Conservation (phyloP, 2,113 vertebrate genomes). For the Hirundichthys speculiger region DNA sequence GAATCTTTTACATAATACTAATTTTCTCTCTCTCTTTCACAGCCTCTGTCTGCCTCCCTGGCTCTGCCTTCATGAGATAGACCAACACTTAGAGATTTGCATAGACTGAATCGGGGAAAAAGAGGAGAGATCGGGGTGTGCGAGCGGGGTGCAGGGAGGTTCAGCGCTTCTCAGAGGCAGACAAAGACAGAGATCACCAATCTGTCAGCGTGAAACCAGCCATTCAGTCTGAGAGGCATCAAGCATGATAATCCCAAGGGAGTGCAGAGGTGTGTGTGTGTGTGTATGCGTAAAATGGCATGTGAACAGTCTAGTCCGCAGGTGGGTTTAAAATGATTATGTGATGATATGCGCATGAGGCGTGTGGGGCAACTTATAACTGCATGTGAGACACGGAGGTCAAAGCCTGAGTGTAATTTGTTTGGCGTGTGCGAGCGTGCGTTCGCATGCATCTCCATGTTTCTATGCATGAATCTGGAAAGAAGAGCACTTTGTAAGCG, state of each 20-base stretch:
- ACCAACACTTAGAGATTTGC: conserved; percentile 55
- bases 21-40: conserved; percentile 35
- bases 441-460: neutral
- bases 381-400: conserved; percentile 21
- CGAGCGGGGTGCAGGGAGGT: conserved; percentile 36
- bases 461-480: conserved; percentile 23
- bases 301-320: conserved; percentile 31
- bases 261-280: conserved; percentile 38
- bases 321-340: conserved; percentile 38
- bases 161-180: conserved; percentile 47
- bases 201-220: conserved; percentile 68
- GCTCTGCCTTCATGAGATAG: conserved; percentile 37
- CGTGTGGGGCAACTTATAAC: conserved; percentile 21
- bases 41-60: conserved; percentile 31
- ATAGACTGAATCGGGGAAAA: conserved; percentile 39
- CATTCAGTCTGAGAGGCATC: conserved; percentile 68
- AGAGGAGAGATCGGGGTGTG: conserved; percentile 30
- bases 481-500: conserved; percentile 1
- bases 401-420: conserved; percentile 29
- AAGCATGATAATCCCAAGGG: conserved; percentile 64
- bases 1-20: conserved; percentile 61
- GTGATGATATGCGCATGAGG: conserved; percentile 24
- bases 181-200: conserved; percentile 66
- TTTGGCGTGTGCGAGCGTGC: conserved; percentile 6
- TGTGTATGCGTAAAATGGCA: conserved; percentile 21